Evolutionary conservation across 2,113 vertebrate genomes (phyloP).

Genomic region (Tragulus kanchil): DNA sequence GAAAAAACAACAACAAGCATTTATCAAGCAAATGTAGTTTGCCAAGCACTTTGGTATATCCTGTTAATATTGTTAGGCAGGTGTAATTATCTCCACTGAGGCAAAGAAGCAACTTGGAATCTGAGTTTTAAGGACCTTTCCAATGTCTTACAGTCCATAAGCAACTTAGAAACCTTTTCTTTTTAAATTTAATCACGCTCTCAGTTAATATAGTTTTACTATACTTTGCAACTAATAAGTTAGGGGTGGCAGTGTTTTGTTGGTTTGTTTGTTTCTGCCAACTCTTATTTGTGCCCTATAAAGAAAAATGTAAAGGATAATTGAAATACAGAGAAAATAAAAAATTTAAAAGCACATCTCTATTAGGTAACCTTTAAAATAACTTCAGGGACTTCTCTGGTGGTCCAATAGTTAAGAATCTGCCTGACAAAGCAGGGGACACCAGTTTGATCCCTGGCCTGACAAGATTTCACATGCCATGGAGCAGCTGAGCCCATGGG

Average conservation of each 20-base stretch:
- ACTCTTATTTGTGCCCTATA: background rate
- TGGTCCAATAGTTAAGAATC: background rate
- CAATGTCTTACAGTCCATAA: background rate
- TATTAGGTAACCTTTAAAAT: conserved; percentile 10
- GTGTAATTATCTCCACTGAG: background rate
- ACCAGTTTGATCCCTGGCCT: background rate
- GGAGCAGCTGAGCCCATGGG: background rate
- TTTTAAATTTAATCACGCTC: background rate
- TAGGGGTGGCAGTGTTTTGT: background rate
- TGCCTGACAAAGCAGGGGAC: background rate
- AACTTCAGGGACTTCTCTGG: background rate
- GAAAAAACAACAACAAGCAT: background rate
- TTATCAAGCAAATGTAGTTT: conserved; percentile 22
- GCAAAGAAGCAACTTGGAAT: background rate
- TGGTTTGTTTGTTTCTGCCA: background rate
- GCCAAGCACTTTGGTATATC: background rate
- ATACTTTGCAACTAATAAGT: background rate
- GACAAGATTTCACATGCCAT: background rate
- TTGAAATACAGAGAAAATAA: background rate
- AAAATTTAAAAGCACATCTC: background rate
- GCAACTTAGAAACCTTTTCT: background rate
- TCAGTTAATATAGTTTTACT: background rate
- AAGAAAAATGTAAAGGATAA: background rate
- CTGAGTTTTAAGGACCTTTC: background rate
- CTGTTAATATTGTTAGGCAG: background rate